Percentiles rank a stretch among this genome's conserved stretches.
phyloP scores from a whole-genome alignment of 2,888 invertebrate species.

The Andrena praecox region DNA sequence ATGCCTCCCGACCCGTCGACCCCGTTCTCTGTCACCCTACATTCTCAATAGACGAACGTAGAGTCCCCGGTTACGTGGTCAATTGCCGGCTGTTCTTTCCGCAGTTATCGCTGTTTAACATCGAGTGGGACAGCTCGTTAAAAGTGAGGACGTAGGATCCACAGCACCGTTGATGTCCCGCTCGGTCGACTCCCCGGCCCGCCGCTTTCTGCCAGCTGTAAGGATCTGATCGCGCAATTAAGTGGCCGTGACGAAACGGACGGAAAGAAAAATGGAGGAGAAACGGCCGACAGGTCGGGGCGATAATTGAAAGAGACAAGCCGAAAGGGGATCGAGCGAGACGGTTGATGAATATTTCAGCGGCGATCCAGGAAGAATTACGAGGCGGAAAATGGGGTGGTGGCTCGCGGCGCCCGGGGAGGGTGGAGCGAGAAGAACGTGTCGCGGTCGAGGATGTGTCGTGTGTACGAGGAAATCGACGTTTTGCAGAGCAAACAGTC shows the following conservation, averaged over 20 bases:
- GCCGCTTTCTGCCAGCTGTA: constrained; percentile 30
- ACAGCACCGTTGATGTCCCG: constrained; percentile 29
- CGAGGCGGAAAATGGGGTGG: constrained; percentile 16
- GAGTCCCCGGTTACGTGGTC: not conserved
- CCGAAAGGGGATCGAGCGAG: constrained; percentile 23
- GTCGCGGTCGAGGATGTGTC: constrained; percentile 13
- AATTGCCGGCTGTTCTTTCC: constrained; percentile 7
- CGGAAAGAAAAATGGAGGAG: not conserved
- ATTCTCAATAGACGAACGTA: not conserved
- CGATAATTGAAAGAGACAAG: constrained; percentile 57
- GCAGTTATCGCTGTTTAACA: constrained; percentile 13
- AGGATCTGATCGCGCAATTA: constrained; percentile 56
- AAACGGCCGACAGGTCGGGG: constrained; percentile 14
- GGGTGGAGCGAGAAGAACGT: not conserved
- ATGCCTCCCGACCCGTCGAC: no score
- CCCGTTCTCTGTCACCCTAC: not conserved
- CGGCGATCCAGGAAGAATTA: constrained; percentile 36
- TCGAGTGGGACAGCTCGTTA: constrained; percentile 21
- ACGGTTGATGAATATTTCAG: constrained; percentile 49
- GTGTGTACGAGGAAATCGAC: constrained; percentile 35
- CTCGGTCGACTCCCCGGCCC: constrained; percentile 34
- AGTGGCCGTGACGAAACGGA: constrained; percentile 33
- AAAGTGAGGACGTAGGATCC: constrained; percentile 7
- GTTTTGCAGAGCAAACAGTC: constrained; percentile 32
- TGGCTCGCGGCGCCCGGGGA: not conserved